These are phyloP conservation scores for Nymphalis c-album DNA, from an alignment of 2,888 invertebrate genomes.

Conservation along the genomic window DNA sequence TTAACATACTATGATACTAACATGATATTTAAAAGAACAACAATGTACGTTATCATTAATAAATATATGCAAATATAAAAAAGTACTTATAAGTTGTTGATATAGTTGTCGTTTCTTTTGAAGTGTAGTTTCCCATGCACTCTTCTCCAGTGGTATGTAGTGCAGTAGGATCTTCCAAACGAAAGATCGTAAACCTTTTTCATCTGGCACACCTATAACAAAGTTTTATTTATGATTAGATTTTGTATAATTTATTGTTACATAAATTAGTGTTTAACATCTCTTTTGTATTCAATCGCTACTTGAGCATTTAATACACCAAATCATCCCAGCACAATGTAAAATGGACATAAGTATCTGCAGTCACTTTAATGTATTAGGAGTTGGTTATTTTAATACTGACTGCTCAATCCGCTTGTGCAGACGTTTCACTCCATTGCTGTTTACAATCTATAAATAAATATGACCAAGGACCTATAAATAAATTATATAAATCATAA, in stretches of 20 bases:
- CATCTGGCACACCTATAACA: conserved; percentile 91
- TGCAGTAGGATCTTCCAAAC: conserved; percentile 95
- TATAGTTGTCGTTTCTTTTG: conserved; percentile 89
- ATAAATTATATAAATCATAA: too few species aligned
- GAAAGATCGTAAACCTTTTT: conserved; percentile 88
- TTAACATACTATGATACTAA: too few species aligned
- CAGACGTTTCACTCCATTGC: too few species aligned
- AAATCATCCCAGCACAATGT: background rate
- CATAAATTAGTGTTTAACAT: too few species aligned
- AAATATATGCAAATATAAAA: background rate
- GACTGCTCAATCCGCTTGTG: too few species aligned
- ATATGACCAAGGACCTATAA: too few species aligned
- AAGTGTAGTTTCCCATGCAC: conserved; percentile 85
- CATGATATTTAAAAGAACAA: too few species aligned
- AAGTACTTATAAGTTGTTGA: conserved; percentile 87
- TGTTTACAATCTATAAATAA: too few species aligned
- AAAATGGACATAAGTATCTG: background rate
- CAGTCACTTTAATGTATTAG: background rate
- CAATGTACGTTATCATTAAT: background rate
- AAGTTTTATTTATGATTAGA: background rate
- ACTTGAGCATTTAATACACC: background rate
- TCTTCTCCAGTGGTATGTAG: conserved; percentile 88
- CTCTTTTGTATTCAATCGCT: too few species aligned
- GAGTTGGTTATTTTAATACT: too few species aligned
- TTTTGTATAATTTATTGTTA: too few species aligned